phyloP scores from a whole-genome alignment of 1,140 invertebrate species.

The Thrips palmi region DNA sequence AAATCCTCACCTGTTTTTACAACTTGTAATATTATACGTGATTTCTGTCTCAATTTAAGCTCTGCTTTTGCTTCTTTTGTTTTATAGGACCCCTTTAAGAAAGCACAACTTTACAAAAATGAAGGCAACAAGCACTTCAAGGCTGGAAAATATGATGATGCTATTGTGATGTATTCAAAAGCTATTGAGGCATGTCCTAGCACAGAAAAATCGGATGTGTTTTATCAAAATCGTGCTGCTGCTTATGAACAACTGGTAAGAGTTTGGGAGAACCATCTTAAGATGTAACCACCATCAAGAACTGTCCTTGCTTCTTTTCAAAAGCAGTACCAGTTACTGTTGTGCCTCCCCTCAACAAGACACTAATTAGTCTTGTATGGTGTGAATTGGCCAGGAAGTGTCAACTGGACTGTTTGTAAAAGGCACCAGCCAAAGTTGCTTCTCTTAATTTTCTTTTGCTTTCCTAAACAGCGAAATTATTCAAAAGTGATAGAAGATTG shows the following conservation, averaged over 20 bases:
- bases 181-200: slow-evolving; percentile 71
- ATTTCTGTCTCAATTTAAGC: too few species aligned
- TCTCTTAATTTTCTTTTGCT: slow-evolving; percentile 9
- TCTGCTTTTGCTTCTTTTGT: slow-evolving; percentile 8
- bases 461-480: slow-evolving; percentile 56
- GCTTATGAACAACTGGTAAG: slow-evolving; percentile 76
- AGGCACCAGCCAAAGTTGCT: not conserved
- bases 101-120: slow-evolving; percentile 58
- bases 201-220: slow-evolving; percentile 53
- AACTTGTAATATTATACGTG: too few species aligned
- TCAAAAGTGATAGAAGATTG: slow-evolving; percentile 73
- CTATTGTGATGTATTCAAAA: slow-evolving; percentile 70
- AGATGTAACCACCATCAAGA: not conserved
- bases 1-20: too few species aligned
- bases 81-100: slow-evolving; percentile 38
- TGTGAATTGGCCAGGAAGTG: not conserved
- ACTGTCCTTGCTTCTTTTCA: not conserved
- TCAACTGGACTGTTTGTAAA: not conserved
- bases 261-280: slow-evolving; percentile 3
- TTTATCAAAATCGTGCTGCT: slow-evolving; percentile 91
- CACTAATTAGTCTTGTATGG: not conserved
- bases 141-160: slow-evolving; percentile 68
- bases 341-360: not conserved
- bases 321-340: not conserved
- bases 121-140: slow-evolving; percentile 80